These are phyloP conservation scores for Diadema setosum DNA, from an alignment of 35 echinoderm and acorn worm species.

Conservation along the genomic window DNA sequence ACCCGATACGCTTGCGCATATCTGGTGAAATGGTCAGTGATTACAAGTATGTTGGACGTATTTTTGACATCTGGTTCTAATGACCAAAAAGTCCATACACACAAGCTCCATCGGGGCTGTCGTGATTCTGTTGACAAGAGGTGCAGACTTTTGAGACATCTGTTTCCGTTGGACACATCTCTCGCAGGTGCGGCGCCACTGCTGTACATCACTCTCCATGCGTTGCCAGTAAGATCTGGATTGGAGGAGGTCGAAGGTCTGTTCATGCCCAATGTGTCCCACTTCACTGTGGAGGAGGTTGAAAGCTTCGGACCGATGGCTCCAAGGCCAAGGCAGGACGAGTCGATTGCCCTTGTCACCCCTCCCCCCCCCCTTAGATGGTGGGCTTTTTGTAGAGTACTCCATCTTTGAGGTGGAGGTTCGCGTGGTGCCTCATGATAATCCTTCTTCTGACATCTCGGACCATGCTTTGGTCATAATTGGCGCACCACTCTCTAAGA, in stretches of 20 bases:
- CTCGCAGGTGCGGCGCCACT: background rate
- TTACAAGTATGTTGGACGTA: slow-evolving; percentile 38
- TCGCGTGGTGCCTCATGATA: background rate
- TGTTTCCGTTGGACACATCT: background rate
- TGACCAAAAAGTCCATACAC: too few relatives aligned
- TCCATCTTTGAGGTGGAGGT: background rate
- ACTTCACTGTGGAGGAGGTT: background rate
- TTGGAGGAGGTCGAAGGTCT: background rate
- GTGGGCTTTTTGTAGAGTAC: background rate
- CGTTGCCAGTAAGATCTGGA: slow-evolving; percentile 37
- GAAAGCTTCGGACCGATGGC: background rate
- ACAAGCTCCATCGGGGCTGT: slow-evolving; percentile 43
- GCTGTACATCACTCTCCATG: slow-evolving; percentile 9
- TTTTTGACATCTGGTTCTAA: background rate
- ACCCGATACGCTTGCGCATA: slow-evolving; percentile 57
- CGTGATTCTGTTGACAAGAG: slow-evolving; percentile 28
- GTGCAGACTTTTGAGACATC: background rate
- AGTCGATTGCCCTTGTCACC: too few relatives aligned
- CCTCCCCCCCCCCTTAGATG: background rate
- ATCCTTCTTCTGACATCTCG: background rate
- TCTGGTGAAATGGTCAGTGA: slow-evolving; percentile 54
- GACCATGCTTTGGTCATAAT: background rate
- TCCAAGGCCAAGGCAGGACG: background rate
- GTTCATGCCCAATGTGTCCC: background rate
- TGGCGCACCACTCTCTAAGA: background rate